phyloP scores from a whole-genome alignment of 2,797 vertebrate species.

The Alauda arvensis region DNA sequence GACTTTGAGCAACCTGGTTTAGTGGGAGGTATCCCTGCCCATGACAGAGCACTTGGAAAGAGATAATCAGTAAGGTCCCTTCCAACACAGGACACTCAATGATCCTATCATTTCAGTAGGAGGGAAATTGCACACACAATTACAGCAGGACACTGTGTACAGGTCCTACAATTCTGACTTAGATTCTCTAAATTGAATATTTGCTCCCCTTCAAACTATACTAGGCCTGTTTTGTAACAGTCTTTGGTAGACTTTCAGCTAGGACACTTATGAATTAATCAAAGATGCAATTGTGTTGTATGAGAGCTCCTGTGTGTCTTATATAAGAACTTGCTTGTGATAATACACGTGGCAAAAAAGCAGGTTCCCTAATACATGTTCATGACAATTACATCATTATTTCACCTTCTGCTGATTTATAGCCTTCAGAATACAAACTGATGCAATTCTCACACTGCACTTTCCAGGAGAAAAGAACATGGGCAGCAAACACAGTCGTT shows the following conservation, averaged over 20 bases:
- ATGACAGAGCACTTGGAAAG: not conserved
- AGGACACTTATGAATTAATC: not conserved
- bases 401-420: not conserved
- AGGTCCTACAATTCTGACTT: not conserved
- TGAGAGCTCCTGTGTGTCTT: not conserved
- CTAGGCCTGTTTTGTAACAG: not conserved
- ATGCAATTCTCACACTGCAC: not conserved
- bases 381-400: not conserved
- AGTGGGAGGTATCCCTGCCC: not conserved
- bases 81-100: not conserved
- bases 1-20: not conserved
- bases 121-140: not conserved
- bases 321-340: not conserved
- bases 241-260: not conserved
- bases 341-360: not conserved
- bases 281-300: not conserved
- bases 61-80: not conserved
- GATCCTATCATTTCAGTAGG: not conserved
- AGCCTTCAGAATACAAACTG: not conserved
- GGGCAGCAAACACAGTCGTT: not conserved
- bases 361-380: not conserved
- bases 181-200: not conserved
- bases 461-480: not conserved
- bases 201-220: not conserved
- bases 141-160: accelerated